These are phyloP conservation scores for Thomomys bottae DNA, from an alignment of 2,113 vertebrate genomes.

Conservation along the genomic window DNA sequence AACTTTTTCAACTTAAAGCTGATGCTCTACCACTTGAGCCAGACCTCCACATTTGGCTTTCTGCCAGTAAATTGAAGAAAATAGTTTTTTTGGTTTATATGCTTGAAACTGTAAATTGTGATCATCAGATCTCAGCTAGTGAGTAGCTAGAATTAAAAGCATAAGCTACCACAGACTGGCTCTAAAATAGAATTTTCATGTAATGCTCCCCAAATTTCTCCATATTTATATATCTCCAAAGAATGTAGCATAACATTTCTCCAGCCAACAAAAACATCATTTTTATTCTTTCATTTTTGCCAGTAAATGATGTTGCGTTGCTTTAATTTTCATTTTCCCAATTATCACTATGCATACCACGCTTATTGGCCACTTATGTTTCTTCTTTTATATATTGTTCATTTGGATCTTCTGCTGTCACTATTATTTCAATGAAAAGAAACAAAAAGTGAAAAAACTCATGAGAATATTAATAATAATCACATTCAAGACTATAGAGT, in stretches of 20 bases:
- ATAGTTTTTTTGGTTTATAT: no score
- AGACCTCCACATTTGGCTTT: no score
- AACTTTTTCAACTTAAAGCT: no score
- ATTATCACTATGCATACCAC: neutral
- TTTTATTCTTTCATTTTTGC: slow-evolving; percentile 36
- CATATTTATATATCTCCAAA: neutral
- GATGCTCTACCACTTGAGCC: no score
- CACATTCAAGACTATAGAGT: no score
- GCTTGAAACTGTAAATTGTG: no score
- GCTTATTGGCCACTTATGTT: neutral
- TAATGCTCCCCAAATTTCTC: neutral
- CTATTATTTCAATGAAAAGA: slow-evolving; percentile 33
- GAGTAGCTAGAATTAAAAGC: no score
- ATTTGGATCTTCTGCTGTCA: neutral
- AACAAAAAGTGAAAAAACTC: neutral
- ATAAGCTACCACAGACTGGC: no score
- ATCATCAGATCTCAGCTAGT: no score
- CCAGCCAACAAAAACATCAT: neutral
- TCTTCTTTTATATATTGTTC: neutral
- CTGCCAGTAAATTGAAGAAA: no score
- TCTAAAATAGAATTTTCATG: slow-evolving; percentile 1
- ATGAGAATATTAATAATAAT: neutral
- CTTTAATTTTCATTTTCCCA: slow-evolving; percentile 42
- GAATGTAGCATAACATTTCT: neutral
- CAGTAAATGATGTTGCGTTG: slow-evolving; percentile 15